These are phyloP conservation scores for Entomyzon cyanotis DNA, from an alignment of 2,113 vertebrate genomes.

Conservation along the genomic window DNA sequence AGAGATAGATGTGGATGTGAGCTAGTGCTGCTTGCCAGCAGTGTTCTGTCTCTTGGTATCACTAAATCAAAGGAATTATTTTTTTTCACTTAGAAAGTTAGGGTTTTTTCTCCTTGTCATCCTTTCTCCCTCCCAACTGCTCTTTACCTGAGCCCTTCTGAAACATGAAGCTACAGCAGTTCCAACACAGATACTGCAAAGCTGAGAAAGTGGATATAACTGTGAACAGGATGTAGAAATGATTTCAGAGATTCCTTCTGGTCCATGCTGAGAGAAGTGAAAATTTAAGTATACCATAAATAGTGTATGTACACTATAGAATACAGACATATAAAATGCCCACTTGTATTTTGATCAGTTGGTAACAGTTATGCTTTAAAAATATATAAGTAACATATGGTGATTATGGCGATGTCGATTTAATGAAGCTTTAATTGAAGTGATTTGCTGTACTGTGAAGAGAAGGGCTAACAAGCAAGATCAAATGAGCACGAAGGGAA, in stretches of 20 bases:
- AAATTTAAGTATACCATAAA: conserved; percentile 13
- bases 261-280: background rate
- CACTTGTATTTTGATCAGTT: conserved; percentile 40
- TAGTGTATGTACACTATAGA: background rate
- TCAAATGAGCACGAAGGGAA: background rate
- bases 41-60: background rate
- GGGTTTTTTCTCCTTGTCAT: background rate
- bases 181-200: background rate
- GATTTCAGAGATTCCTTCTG: background rate
- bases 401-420: background rate
- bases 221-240: background rate
- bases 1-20: background rate
- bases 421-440: conserved; percentile 54
- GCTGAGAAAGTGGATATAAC: background rate
- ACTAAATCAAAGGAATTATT: background rate
- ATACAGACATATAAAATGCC: conserved; percentile 8
- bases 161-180: background rate
- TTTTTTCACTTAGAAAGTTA: background rate
- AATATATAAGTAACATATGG: conserved; percentile 41
- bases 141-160: background rate
- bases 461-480: conserved; percentile 13
- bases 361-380: conserved; percentile 46
- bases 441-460: conserved; percentile 11
- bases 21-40: background rate
- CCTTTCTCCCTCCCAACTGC: background rate